These are phyloP conservation scores for Hippocampus mohnikei DNA, from an alignment of 2,113 vertebrate species.

Conservation along the genomic window DNA sequence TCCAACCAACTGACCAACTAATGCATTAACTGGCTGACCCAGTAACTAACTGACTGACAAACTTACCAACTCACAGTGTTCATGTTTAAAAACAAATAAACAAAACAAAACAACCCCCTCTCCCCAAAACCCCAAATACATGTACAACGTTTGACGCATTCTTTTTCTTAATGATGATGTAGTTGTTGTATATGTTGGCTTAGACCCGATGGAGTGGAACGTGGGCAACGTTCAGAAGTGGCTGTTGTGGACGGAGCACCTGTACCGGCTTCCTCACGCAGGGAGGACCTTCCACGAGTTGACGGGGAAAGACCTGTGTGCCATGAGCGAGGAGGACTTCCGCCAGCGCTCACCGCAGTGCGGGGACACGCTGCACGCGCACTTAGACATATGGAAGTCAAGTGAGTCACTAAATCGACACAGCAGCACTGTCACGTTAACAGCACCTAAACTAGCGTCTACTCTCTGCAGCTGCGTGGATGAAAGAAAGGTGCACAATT, in stretches of 20 bases:
- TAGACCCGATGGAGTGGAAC: slow-evolving; percentile 91
- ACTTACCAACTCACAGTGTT: too few species aligned
- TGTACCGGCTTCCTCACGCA: slow-evolving; percentile 87
- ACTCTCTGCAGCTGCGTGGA: slow-evolving; percentile 84
- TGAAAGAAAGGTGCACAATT: slow-evolving; percentile 83
- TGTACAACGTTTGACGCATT: too few species aligned
- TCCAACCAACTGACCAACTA: too few species aligned
- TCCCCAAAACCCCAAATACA: too few species aligned
- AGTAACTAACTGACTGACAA: too few species aligned
- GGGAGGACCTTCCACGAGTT: slow-evolving; percentile 91
- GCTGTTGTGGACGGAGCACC: slow-evolving; percentile 96
- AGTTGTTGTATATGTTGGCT: neutral
- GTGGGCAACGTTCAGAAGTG: slow-evolving; percentile 92
- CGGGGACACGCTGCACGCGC: slow-evolving; percentile 90
- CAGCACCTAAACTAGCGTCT: neutral
- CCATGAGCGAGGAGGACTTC: slow-evolving; percentile 92
- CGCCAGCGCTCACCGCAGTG: slow-evolving; percentile 83
- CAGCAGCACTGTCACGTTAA: neutral
- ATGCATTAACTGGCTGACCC: too few species aligned
- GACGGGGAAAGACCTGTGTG: slow-evolving; percentile 86
- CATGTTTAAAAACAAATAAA: too few species aligned
- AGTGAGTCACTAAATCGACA: slow-evolving; percentile 61
- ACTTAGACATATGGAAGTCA: slow-evolving; percentile 98
- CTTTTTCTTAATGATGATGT: neutral
- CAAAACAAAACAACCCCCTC: too few species aligned